Base-by-base conservation (phyloP, 2,797 vertebrate genomes). In the Liasis olivaceus region DNA sequence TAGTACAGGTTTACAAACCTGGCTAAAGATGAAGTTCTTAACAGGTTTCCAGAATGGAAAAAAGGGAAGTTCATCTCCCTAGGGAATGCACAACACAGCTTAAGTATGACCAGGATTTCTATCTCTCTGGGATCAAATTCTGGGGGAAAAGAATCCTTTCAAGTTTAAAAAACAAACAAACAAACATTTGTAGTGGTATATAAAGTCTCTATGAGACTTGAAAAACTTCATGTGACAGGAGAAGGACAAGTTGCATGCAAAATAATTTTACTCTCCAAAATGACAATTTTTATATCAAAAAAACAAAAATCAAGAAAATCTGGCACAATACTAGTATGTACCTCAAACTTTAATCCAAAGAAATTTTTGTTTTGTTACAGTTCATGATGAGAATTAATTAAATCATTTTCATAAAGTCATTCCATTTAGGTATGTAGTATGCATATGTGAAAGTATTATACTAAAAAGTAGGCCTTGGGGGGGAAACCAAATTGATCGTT, bases 401-500 rank as follows among this genome's bases (percentile, higher is more conserved):
- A 85, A 94, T 94, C 84, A 91, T 92, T 95, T 94, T 95, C 69
- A 64, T 12, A 0, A 92, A 96, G n/a, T 13, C 47, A 96, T 95
- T 95, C 95, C 91, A 93, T 95, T 93, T 85, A 95, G 84, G 89
- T 63, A 94, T 88, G 15, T 91, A 5, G 36, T 56, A 13, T 81
- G 84, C 85, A 28, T 26, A 92, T 91, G 89, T 90, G 36, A 95
- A 96, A 96, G 31, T 90, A 96, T 42, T 90, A 92, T 88, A 87
- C 93, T n/a, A 93, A 95, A 95, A 96, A 96, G 94, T 92, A 90
- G 93, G 84, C 91, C 42, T 93, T 94, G 87, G 72, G 93, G 28
- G 66, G 24, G 94, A 94, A 96, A 28, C 72, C 2, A 22, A 47
- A 95, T 95, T 90, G 96, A 94, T 94, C 90, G 77, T 24, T 94